Evolutionary conservation across 2,113 vertebrate genomes (phyloP).

Genomic region (Amblyornis subalaris): DNA sequence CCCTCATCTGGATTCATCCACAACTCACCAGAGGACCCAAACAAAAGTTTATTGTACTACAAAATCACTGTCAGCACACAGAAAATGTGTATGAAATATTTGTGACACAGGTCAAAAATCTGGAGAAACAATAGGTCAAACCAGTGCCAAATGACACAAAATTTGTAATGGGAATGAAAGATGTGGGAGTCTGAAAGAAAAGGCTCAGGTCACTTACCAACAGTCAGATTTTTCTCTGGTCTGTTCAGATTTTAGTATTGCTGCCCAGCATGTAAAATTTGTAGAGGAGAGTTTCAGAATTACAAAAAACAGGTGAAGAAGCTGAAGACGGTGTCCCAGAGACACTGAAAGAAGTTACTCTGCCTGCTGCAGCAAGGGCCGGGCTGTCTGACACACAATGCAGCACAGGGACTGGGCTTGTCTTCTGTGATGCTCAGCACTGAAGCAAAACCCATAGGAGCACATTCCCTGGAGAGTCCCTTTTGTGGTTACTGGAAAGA

Average conservation of each 20-base stretch:
- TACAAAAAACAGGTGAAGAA: not conserved
- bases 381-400: not conserved
- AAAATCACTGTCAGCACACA: not conserved
- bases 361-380: rapidly evolving
- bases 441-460: not conserved
- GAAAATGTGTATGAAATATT: not conserved
- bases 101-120: not conserved
- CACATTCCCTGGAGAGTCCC: not conserved
- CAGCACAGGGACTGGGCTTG: not conserved
- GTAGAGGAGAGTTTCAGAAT: not conserved
- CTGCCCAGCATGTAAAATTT: not conserved
- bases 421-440: not conserved
- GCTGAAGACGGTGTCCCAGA: not conserved
- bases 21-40: not conserved
- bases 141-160: not conserved
- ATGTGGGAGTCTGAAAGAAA: not conserved
- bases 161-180: not conserved
- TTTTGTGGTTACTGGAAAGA: not conserved
- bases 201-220: not conserved
- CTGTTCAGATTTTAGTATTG: not conserved
- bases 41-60: not conserved
- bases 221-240: not conserved
- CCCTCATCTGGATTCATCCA: not conserved
- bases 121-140: not conserved
- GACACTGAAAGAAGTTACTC: not conserved